Evolutionary conservation across 2,797 vertebrate genomes (phyloP), one percentile per base, ranked within the genome.

Genomic region (Malurus splendens): DNA sequence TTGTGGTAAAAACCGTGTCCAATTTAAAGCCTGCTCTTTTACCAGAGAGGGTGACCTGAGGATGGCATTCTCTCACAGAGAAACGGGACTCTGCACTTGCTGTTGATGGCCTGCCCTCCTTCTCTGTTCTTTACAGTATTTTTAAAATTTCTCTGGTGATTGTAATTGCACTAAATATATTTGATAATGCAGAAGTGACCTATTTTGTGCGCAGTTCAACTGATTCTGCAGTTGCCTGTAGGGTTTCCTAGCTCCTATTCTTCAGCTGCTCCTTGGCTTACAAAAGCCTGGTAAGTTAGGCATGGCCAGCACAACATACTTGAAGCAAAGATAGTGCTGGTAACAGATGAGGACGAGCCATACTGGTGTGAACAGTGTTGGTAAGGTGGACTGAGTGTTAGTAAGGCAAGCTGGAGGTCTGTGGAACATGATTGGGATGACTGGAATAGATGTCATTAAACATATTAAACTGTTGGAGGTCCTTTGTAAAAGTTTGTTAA

Each of bases 141-240:
- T 89, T 88, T 74, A 56, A 41, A 25, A 70, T 59, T 73, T 89
- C 42, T 89, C 82, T 67, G 25, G 19, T 93, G 70, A 87, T 73
- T 86, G 67, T 89, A 92, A 90, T 93, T 94, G 74, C 42, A 44
- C 45, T 71, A 73, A 93, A 61, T 87, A 82, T 71, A 67, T 84
- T 89, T 1, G n/a, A 44, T 93, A 91, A 92, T 89, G 68, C 82
- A 91, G 67, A 84, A 92, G 39, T 86, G 82, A 87, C 87, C 82
- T 90, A 86, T 95, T 94, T 92, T 89, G 92, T 90, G 54, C 90
- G 51, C 59, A 55, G 71, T 92, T 93, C 89, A 89, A 87, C 89
- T 92, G 89, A 92, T 83, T 82, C 82, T 84, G 77, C 64, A 71
- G 72, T 86, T 89, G 85, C 80, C 81, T 81, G 33, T 84, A 89